Evolutionary conservation across 1,140 invertebrate genomes (phyloP), one percentile per base, ranked within the genome.

Genomic region (Littorina saxatilis): DNA sequence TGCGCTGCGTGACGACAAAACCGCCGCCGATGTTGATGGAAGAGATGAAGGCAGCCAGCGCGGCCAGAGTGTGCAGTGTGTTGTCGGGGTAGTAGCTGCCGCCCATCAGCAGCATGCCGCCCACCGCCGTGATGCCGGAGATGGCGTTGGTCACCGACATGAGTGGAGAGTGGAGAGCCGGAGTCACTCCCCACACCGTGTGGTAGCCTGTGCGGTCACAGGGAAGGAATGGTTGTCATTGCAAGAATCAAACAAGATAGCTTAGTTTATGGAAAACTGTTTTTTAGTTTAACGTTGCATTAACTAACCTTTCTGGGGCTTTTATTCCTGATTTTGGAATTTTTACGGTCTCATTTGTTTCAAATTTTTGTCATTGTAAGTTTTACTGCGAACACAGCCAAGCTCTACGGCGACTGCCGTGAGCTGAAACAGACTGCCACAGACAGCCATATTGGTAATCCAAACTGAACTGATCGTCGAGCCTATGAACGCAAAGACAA

Each of bases 81-180:
- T 95, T 96, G 1, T 94, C 93, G 1, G 97, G 96, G 72, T 94
- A 93, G 87, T 95, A 95, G 3, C 96, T 95, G 37, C 96, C 96
- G 79, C 95, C 95, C 96, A 95, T 94, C 43, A 97, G 93, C 68
- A 97, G 92, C 82, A 98, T 91, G 4, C 96, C 97, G 80, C 97
- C 97, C 29, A 97, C 97, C 73, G 96, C 96, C 0, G 97, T 98
- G 84, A 97, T 97, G 37, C 97, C 97, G 27, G 96, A 97, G 85
- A 98, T 96, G 79, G 97, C 97, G 92, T 98, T 98, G 1, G 97
- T 98, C 0, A 98, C 97, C 2, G 96, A 97, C 97, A 98, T 98
- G 23, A 98, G 94, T 4, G 97, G 97, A 5, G 96, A 97, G 93
- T 98, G 97, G 11, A 98, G 94, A 43, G 97, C 96, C 32, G 97